Conservation (phyloP, 2,888 invertebrate genomes). For the Eubasilissa splendida region DNA sequence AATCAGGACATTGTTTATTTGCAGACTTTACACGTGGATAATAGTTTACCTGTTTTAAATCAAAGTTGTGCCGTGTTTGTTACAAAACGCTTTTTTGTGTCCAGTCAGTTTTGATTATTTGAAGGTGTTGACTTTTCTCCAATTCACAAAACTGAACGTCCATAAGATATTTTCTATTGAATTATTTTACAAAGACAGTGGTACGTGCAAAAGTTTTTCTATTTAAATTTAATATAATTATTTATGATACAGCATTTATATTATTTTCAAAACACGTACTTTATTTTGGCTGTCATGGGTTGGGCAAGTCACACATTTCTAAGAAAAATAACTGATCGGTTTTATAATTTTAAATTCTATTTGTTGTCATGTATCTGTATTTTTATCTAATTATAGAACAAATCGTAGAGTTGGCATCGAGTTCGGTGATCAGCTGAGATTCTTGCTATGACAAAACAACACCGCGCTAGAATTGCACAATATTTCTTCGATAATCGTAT, state of each 20-base stretch:
- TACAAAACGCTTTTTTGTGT: constrained; percentile 39
- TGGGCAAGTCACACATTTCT: constrained; percentile 58
- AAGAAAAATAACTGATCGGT: neutral
- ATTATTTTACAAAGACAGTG: constrained; percentile 27
- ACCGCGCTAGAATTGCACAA: constrained; percentile 20
- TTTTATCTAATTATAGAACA: constrained; percentile 44
- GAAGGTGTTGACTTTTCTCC: constrained; percentile 40
- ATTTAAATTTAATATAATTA: constrained; percentile 1
- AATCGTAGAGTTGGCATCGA: constrained; percentile 43
- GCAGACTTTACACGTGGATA: neutral
- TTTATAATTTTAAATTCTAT: constrained; percentile 46
- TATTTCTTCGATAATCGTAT: constrained; percentile 9
- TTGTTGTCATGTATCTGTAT: constrained; percentile 34
- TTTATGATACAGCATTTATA: neutral
- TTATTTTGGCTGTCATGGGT: constrained; percentile 44
- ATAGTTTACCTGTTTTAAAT: constrained; percentile 40
- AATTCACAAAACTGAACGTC: constrained; percentile 10
- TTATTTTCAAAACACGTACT: neutral
- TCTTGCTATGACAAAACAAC: constrained; percentile 38
- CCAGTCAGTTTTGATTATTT: constrained; percentile 36
- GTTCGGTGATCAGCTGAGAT: constrained; percentile 49
- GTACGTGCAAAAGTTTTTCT: neutral
- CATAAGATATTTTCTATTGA: constrained; percentile 5
- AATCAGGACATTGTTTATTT: constrained; percentile 21
- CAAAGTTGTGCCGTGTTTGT: constrained; percentile 41